Percentiles rank a stretch among this genome's conserved stretches.
These are phyloP conservation scores for Copsychus sechellarum DNA, from an alignment of 2,113 vertebrate species.

Conservation along the genomic window DNA sequence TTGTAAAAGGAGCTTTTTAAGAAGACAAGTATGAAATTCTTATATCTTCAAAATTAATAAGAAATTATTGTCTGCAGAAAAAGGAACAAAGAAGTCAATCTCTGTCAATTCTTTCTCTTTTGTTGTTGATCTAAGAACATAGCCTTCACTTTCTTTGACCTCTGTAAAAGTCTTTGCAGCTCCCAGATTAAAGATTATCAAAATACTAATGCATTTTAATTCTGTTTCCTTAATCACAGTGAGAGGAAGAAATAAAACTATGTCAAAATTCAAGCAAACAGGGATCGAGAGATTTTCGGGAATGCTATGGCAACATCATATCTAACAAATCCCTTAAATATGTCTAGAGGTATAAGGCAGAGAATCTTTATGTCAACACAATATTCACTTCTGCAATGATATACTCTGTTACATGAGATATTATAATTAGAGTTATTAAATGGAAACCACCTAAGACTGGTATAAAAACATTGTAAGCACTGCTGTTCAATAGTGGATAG, in stretches of 20 bases:
- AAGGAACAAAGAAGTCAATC: background rate
- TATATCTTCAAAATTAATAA: background rate
- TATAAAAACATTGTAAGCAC: background rate
- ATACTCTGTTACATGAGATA: background rate
- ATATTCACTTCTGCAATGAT: background rate
- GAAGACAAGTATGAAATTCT: background rate
- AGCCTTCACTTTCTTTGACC: background rate
- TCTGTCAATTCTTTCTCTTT: background rate
- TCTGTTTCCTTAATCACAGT: background rate
- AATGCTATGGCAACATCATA: background rate
- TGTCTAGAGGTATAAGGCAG: background rate
- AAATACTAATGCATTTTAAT: background rate
- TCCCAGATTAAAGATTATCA: background rate
- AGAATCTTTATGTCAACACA: background rate
- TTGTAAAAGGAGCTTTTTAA: background rate
- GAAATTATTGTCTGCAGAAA: background rate
- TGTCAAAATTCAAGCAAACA: background rate
- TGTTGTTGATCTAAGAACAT: background rate
- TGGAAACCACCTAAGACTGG: background rate
- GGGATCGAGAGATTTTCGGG: background rate
- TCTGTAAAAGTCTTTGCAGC: background rate
- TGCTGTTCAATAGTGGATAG: background rate
- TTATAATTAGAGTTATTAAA: background rate
- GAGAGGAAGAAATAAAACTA: background rate
- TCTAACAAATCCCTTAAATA: background rate